These are phyloP conservation scores for Trachymyrmex cornetzi DNA, from an alignment of 1,140 invertebrate genomes.

Conservation along the genomic window DNA sequence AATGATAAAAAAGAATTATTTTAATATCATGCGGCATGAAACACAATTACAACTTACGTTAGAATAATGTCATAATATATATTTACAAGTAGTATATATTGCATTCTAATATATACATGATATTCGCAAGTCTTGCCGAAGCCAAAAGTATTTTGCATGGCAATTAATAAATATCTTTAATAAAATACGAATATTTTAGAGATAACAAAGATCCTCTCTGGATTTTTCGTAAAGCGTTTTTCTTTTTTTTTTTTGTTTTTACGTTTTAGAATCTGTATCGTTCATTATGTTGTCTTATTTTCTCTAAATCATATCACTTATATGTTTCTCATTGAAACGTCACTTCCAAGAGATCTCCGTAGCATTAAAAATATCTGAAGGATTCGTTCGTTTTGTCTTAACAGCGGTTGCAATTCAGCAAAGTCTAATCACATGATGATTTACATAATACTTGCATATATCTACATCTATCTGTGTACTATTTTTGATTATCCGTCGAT, in stretches of 20 bases:
- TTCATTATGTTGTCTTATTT: slow-evolving; percentile 34
- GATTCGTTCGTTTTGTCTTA: slow-evolving; percentile 80
- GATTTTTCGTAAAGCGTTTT: not conserved
- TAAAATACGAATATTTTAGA: slow-evolving; percentile 11
- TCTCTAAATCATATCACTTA: slow-evolving; percentile 15
- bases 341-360: not conserved
- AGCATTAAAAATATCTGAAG: slow-evolving; percentile 32
- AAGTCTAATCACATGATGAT: slow-evolving; percentile 79
- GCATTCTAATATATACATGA: not conserved
- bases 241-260: not conserved
- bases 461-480: slow-evolving; percentile 42
- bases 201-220: not conserved
- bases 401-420: slow-evolving; percentile 86
- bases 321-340: not conserved
- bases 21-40: not conserved
- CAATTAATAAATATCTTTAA: slow-evolving; percentile 57
- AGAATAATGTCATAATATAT: not conserved
- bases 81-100: not conserved
- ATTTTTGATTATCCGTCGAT: slow-evolving; percentile 50
- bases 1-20: slow-evolving; percentile 6
- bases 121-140: not conserved
- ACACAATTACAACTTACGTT: not conserved
- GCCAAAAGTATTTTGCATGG: slow-evolving; percentile 59
- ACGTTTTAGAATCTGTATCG: slow-evolving; percentile 3
- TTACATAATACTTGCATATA: slow-evolving; percentile 53